Evolutionary conservation across 2,113 vertebrate species (phyloP).

Genomic region (Brachyhypopomus occidentalis): DNA sequence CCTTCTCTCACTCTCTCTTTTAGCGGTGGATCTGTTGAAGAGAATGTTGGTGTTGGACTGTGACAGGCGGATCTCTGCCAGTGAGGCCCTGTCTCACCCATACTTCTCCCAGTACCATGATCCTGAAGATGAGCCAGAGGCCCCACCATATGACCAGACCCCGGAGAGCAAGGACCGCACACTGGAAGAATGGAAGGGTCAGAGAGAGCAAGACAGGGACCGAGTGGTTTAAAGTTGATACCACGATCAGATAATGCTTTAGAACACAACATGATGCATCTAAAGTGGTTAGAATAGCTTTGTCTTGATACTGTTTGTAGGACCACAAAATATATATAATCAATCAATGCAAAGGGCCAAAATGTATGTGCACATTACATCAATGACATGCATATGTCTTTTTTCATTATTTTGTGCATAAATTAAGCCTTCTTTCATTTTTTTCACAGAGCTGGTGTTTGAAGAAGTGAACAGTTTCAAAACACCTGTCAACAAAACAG

Average conservation of each 20-base stretch:
- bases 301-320: not conserved
- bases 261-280: not conserved
- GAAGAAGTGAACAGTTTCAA: constrained; percentile 91
- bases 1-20: not conserved
- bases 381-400: no score
- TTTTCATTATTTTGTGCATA: not conserved
- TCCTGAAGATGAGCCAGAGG: constrained; percentile 92
- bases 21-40: constrained; percentile 93
- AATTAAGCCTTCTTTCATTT: not conserved
- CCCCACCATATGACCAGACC: constrained; percentile 87
- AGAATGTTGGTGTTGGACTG: constrained; percentile 97
- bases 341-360: no score
- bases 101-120: constrained; percentile 98
- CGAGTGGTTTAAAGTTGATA: not conserved
- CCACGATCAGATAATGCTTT: not conserved
- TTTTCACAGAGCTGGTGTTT: constrained; percentile 86
- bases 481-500: constrained; percentile 78
- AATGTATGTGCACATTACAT: no score
- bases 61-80: constrained; percentile 89
- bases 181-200: constrained; percentile 97
- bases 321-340: not conserved
- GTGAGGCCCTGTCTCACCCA: constrained; percentile 86
- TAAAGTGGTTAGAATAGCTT: not conserved
- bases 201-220: constrained; percentile 12
- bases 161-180: constrained; percentile 90